phyloP scores from a whole-genome alignment of 2,888 invertebrate species.

The Noctuana brunneofusca region DNA sequence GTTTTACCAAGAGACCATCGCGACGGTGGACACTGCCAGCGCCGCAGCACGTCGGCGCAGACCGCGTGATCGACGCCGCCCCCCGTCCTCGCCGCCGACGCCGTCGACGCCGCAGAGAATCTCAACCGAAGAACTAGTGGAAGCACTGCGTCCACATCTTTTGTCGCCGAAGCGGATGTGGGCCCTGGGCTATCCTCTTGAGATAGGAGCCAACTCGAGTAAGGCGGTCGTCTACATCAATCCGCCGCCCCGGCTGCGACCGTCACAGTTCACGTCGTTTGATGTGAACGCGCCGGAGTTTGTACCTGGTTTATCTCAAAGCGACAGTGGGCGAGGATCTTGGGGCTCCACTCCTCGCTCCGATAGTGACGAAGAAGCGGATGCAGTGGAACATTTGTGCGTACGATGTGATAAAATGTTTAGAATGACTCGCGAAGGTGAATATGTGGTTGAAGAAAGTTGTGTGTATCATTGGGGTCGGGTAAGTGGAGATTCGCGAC shows the following conservation, averaged over 20 bases:
- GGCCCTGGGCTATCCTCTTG: slow-evolving; percentile 88
- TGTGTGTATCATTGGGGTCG: slow-evolving; percentile 97
- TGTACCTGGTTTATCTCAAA: slow-evolving; percentile 81
- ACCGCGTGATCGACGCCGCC: slow-evolving; percentile 74
- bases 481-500: slow-evolving; percentile 80
- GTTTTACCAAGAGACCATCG: slow-evolving; percentile 78
- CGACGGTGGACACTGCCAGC: slow-evolving; percentile 71
- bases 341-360: slow-evolving; percentile 82
- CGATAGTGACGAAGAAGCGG: slow-evolving; percentile 81
- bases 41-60: slow-evolving; percentile 71
- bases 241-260: slow-evolving; percentile 75
- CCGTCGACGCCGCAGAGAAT: slow-evolving; percentile 73
- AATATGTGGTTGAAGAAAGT: slow-evolving; percentile 87
- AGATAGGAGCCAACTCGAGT: slow-evolving; percentile 83
- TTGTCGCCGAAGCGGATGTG: slow-evolving; percentile 84
- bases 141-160: slow-evolving; percentile 84
- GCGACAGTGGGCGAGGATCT: slow-evolving; percentile 81
- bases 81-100: slow-evolving; percentile 66
- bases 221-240: slow-evolving; percentile 85
- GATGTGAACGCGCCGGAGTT: slow-evolving; percentile 88
- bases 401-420: slow-evolving; percentile 89
- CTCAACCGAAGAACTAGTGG: slow-evolving; percentile 82
- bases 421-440: slow-evolving; percentile 86
- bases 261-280: slow-evolving; percentile 66
- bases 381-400: slow-evolving; percentile 85